phyloP scores from a whole-genome alignment of 2,797 vertebrate species.

The Enteromius radiatus region DNA sequence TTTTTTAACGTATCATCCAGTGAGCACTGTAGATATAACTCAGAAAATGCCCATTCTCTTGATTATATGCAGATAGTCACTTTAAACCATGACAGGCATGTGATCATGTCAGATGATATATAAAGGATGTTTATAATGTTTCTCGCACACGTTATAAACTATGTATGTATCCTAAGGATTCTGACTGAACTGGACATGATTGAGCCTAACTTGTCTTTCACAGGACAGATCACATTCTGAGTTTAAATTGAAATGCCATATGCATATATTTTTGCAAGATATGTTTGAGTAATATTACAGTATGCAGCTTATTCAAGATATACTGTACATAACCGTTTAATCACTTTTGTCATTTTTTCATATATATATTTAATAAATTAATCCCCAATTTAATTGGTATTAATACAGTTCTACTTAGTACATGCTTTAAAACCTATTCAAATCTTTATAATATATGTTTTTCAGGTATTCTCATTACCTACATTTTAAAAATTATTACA shows the following conservation, averaged over 20 bases:
- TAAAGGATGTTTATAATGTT: neutral
- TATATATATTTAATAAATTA: neutral
- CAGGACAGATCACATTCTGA: neutral
- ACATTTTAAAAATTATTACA: neutral
- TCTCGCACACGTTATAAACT: neutral
- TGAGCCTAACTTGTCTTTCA: neutral
- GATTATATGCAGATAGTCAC: slow-evolving; percentile 1
- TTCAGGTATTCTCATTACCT: neutral
- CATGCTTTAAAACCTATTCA: neutral
- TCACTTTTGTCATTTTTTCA: too few species aligned
- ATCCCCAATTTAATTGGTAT: neutral
- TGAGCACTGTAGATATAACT: slow-evolving; percentile 9
- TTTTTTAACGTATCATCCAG: slow-evolving; percentile 32
- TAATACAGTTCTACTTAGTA: neutral
- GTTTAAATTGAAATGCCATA: neutral
- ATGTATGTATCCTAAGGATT: neutral
- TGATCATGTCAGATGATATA: slow-evolving; percentile 2
- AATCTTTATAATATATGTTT: neutral
- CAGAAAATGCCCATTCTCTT: slow-evolving; percentile 1
- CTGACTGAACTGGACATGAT: neutral
- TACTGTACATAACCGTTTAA: neutral
- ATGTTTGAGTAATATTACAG: slow-evolving; percentile 1
- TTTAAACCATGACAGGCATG: neutral
- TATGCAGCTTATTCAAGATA: neutral
- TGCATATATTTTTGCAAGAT: neutral